Evolutionary conservation across 2,888 invertebrate species (phyloP).

Genomic region (Eledone cirrhosa): DNA sequence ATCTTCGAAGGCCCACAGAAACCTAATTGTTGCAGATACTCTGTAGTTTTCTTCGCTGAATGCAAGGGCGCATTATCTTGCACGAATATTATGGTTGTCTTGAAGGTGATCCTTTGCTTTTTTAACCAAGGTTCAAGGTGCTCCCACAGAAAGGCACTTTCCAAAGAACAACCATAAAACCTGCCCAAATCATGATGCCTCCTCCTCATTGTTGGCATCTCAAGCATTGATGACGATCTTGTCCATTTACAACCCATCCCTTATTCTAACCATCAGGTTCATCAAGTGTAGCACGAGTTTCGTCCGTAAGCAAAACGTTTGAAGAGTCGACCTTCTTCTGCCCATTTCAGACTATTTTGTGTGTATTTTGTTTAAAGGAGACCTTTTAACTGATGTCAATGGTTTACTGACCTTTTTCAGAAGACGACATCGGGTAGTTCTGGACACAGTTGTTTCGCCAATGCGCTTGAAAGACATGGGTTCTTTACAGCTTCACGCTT

Average conservation of each 20-base stretch:
- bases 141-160: background rate
- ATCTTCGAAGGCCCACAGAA: too few species aligned
- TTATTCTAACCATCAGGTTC: background rate
- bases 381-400: background rate
- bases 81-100: too few species aligned
- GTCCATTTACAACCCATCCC: background rate
- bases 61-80: too few species aligned
- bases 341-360: background rate
- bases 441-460: background rate
- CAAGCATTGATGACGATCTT: background rate
- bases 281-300: slow-evolving; percentile 2
- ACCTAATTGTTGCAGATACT: too few species aligned
- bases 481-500: background rate
- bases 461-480: background rate
- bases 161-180: background rate
- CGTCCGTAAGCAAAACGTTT: background rate
- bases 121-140: too few species aligned
- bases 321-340: background rate
- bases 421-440: background rate
- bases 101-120: too few species aligned
- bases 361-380: background rate
- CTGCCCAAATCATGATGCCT: background rate
- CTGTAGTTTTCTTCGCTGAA: too few species aligned
- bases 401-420: background rate
- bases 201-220: background rate